Conservation (phyloP, 2,888 invertebrate species). For the Sturmia bella region DNA sequence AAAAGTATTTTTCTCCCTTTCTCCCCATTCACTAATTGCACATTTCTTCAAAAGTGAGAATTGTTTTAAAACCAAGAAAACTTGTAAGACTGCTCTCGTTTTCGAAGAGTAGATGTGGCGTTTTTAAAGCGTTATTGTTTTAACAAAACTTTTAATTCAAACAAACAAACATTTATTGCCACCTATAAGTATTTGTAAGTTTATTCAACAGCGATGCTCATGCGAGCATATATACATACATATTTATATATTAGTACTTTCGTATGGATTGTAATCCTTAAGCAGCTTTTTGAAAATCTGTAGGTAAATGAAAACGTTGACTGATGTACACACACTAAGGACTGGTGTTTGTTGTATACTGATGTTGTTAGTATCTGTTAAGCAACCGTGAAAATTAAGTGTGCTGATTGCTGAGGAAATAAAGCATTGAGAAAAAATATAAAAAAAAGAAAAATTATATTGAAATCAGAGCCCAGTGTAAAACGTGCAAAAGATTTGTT, state of each 20-base stretch:
- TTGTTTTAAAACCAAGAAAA: too few species aligned
- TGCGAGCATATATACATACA: not conserved
- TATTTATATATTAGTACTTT: not conserved
- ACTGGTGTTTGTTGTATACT: conserved; percentile 37
- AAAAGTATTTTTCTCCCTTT: too few species aligned
- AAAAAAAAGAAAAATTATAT: conserved; percentile 30
- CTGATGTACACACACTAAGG: not conserved
- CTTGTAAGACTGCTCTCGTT: not conserved
- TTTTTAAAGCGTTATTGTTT: conserved; percentile 63
- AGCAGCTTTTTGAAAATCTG: not conserved
- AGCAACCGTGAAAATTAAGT: conserved; percentile 67
- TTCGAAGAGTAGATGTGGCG: conserved; percentile 41
- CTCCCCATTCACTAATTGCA: too few species aligned
- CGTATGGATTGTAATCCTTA: conserved; percentile 14
- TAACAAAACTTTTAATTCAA: conserved; percentile 57
- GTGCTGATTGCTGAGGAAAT: conserved; percentile 42
- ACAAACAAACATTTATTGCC: conserved; percentile 11
- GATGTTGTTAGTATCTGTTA: conserved; percentile 44
- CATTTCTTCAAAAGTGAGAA: too few species aligned
- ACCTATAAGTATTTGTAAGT: not conserved
- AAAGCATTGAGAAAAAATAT: not conserved
- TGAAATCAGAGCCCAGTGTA: conserved; percentile 67
- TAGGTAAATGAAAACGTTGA: conserved; percentile 2
- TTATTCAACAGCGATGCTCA: too few species aligned
- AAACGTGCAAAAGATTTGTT: conserved; percentile 70